These are phyloP conservation scores for Orthonyx spaldingii DNA, from an alignment of 2,113 vertebrate species.

Conservation along the genomic window DNA sequence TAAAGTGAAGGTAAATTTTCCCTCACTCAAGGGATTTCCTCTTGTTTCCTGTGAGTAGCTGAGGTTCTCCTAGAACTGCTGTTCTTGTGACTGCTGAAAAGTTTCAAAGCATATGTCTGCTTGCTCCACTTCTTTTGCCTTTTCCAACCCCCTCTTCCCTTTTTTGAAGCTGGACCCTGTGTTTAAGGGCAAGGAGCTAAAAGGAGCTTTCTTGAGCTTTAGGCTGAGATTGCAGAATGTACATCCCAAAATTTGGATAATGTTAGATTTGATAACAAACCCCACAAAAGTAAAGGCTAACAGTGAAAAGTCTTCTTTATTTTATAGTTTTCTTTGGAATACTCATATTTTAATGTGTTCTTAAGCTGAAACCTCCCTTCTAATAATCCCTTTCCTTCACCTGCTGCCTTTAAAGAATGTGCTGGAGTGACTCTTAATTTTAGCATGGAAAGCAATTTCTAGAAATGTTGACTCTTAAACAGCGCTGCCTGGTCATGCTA, in stretches of 20 bases:
- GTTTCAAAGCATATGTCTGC: neutral
- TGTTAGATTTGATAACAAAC: neutral
- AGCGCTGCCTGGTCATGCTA: neutral
- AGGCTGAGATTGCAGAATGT: neutral
- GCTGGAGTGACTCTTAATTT: neutral
- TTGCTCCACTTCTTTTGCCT: neutral
- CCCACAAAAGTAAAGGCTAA: neutral
- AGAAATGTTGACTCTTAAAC: neutral
- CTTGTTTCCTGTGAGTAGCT: neutral
- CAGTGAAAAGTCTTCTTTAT: neutral
- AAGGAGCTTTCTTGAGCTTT: neutral
- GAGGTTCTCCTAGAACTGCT: neutral
- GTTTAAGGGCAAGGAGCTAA: neutral
- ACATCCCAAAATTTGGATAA: neutral
- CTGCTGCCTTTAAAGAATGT: neutral
- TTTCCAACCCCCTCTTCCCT: accelerated
- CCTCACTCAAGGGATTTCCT: neutral
- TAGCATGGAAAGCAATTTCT: neutral
- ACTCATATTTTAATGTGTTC: neutral
- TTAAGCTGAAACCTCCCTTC: neutral
- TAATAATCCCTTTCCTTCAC: neutral
- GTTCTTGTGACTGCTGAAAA: neutral
- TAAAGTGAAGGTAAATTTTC: neutral
- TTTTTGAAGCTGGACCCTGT: neutral
- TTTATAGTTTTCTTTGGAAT: neutral